Conservation (phyloP, 2,113 vertebrate species). For the Leptobrachium leishanense region DNA sequence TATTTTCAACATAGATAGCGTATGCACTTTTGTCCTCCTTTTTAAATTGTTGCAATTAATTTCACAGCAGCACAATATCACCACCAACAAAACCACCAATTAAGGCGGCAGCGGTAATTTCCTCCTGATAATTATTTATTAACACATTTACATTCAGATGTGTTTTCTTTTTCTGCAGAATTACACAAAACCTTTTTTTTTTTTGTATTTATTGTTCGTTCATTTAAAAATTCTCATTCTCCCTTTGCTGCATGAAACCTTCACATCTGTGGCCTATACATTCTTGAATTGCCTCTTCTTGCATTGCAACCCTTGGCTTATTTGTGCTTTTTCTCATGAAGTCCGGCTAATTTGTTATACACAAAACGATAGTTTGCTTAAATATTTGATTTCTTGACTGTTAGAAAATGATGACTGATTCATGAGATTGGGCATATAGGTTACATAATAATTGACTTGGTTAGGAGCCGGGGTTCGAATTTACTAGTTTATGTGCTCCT, state of each 20-base stretch:
- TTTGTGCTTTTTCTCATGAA: constrained; percentile 12
- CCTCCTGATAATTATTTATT: constrained; percentile 36
- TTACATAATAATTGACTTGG: not conserved
- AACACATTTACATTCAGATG: constrained; percentile 18
- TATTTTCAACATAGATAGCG: constrained; percentile 23
- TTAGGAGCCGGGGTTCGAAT: not conserved
- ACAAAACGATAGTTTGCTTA: not conserved
- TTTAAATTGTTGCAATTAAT: constrained; percentile 30
- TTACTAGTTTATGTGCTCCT: not conserved
- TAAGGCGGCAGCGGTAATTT: constrained; percentile 36
- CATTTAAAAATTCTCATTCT: constrained; percentile 5
- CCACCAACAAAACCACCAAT: constrained; percentile 32
- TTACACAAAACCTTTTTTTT: constrained; percentile 28
- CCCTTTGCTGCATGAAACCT: constrained; percentile 36
- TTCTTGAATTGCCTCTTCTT: constrained; percentile 18
- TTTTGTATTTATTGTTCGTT: not conserved
- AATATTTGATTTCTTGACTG: not conserved
- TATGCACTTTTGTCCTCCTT: not conserved
- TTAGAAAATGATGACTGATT: not conserved
- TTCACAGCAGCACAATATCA: constrained; percentile 29
- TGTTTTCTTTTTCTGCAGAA: constrained; percentile 27
- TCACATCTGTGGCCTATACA: constrained; percentile 14
- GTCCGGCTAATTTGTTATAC: constrained; percentile 11
- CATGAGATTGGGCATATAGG: not conserved
- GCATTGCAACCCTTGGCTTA: constrained; percentile 32